Percentiles rank a stretch among this genome's conserved stretches.
Conservation (phyloP, 2,113 vertebrate genomes). For the Agapornis roseicollis region DNA sequence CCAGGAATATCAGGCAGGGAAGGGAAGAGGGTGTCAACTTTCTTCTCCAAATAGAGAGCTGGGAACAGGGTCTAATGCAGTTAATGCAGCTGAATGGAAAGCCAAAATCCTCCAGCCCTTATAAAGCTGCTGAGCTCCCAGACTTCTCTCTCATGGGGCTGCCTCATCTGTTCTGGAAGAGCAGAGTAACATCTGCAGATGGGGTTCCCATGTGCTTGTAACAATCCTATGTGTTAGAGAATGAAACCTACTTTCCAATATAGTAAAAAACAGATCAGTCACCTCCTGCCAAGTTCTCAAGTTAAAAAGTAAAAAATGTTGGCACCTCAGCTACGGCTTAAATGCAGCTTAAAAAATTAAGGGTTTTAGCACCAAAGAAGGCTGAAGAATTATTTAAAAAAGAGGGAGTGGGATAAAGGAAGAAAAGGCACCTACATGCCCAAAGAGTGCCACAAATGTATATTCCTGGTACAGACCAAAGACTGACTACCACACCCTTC, state of each 20-base stretch:
- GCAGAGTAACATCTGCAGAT: neutral
- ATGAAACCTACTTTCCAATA: neutral
- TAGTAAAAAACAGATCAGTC: neutral
- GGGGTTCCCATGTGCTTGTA: neutral
- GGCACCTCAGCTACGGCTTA: neutral
- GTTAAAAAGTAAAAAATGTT: neutral
- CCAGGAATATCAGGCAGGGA: neutral
- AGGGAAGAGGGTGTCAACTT: neutral
- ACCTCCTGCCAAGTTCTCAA: neutral
- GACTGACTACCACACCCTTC: neutral
- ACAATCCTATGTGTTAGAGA: neutral
- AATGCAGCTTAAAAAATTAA: no score
- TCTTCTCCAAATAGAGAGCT: neutral
- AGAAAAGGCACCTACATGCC: neutral
- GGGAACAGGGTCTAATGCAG: neutral
- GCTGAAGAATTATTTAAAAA: neutral
- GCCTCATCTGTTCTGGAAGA: neutral
- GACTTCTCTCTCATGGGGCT: neutral
- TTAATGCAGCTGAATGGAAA: neutral
- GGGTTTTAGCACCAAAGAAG: neutral
- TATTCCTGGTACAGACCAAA: neutral
- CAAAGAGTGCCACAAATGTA: neutral
- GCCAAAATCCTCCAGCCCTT: neutral
- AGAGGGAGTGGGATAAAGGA: fast-evolving
- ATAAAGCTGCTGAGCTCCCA: neutral